Evolutionary conservation across 2,113 vertebrate species (phyloP), one percentile per base, ranked within the genome.

Genomic region (Paracanthobrama guichenoti): DNA sequence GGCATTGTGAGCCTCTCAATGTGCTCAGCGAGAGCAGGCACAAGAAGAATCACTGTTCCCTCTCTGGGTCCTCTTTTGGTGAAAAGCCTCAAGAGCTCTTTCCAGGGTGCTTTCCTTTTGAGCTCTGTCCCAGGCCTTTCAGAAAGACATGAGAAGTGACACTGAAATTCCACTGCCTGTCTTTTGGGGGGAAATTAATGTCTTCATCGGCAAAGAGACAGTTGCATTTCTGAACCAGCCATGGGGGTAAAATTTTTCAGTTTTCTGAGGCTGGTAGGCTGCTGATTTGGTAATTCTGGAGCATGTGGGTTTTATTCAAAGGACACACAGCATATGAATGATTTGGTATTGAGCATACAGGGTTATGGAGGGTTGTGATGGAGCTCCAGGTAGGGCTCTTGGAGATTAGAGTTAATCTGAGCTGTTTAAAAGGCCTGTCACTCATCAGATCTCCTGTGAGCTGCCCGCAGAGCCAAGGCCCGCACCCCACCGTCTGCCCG

Each of bases 1-100:
- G 75, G 57, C 74, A 83, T 88, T 88, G 81, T 88, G 26, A 69
- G 22, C 18, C 76, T 67, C 74, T 88, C 84, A 83, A 88, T 88
- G 67, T 79, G 80, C 74, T 74, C 75, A 85, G 82, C 46, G 20
- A 85, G 79, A 62, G 67, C 72, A 24, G 35, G 77, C 55, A 69
- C 80, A 83, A 57, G 86, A 75, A 83, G 69, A 85, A 77, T 69
- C 53, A 74, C 79, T 73, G 31, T 83, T 79, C 66, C 67, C 69
- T 79, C 79, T 66, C 55, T 44, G 31, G 67, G 64, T 85, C 75
- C 67, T 85, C n/a, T 69, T 87, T 85, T 74, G 75, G 66, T 78
- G 59, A 67, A 28, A 67, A 67, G 74, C 75, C 80, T 80, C 35
- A 31, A 80, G 81, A 83, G 69, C 76, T 79, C 75, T 79, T 85